phyloP scores from a whole-genome alignment of 2,797 vertebrate genomes.

The Cuculus canorus region DNA sequence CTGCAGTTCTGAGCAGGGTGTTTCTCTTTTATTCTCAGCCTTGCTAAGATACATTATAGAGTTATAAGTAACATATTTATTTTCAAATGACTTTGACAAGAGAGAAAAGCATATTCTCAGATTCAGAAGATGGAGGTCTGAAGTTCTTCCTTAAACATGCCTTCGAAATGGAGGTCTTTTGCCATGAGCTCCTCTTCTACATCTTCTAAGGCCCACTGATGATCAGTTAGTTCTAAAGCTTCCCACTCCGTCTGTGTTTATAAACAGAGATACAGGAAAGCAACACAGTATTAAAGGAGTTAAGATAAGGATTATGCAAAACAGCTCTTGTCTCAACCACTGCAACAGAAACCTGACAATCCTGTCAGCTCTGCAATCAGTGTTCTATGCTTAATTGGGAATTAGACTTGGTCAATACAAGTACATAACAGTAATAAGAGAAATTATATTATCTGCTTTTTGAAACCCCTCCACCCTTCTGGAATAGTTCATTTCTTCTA shows the following conservation, averaged over 20 bases:
- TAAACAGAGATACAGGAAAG: background rate
- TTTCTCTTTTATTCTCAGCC: conserved; percentile 59
- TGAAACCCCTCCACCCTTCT: background rate
- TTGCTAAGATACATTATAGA: conserved; percentile 58
- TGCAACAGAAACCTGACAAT: background rate
- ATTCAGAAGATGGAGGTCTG: conserved; percentile 93
- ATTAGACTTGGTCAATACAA: background rate
- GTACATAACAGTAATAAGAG: background rate
- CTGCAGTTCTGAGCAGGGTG: background rate
- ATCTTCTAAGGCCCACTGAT: conserved; percentile 96
- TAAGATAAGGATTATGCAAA: background rate
- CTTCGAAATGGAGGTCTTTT: conserved; percentile 94
- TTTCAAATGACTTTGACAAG: conserved; percentile 21
- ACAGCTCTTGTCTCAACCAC: background rate
- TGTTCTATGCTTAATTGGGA: background rate
- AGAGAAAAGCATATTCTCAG: background rate
- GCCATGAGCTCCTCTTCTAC: conserved; percentile 98
- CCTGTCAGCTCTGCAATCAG: background rate
- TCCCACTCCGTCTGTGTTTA: conserved; percentile 94
- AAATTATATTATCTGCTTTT: background rate
- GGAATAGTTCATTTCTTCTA: background rate
- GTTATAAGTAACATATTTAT: conserved; percentile 31
- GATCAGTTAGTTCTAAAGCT: conserved; percentile 95
- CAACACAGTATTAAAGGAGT: background rate
- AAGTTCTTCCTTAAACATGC: conserved; percentile 97